A percentile compares a stretch with the other conserved stretches of the same genome.
Evolutionary conservation across 2,888 invertebrate species (phyloP).

Genomic region (Spodoptera picta): DNA sequence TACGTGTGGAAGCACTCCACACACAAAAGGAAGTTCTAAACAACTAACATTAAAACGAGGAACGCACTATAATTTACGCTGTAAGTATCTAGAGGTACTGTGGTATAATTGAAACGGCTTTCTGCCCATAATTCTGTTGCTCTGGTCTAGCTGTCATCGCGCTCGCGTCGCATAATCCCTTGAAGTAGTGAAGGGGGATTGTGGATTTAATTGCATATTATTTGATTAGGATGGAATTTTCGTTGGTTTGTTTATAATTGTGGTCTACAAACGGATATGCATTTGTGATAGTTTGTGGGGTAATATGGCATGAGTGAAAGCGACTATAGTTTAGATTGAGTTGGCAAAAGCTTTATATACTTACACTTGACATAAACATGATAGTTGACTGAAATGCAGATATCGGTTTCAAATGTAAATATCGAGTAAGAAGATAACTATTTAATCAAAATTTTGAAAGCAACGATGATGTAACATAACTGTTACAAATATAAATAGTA

Average conservation of each 20-base stretch:
- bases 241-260: constrained; percentile 6
- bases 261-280: constrained; percentile 1
- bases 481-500: no score
- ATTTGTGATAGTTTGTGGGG: no score
- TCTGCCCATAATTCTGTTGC: constrained; percentile 70
- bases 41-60: constrained; percentile 46
- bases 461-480: no score
- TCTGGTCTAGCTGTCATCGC: constrained; percentile 57
- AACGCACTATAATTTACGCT: constrained; percentile 68
- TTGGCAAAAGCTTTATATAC: no score
- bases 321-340: no score
- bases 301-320: no score
- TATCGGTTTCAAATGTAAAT: no score
- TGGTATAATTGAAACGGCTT: constrained; percentile 73
- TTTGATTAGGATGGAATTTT: constrained; percentile 43
- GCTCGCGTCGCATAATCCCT: constrained; percentile 46
- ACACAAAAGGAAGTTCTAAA: constrained; percentile 54
- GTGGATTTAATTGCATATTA: constrained; percentile 52
- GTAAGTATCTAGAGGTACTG: constrained; percentile 55
- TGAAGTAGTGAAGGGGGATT: constrained; percentile 47
- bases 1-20: neutral
- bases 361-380: no score
- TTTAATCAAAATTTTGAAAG: no score
- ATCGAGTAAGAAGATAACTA: no score
- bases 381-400: no score